A percentile compares a stretch with the other conserved stretches of the same genome.
Conservation (phyloP, 2,888 invertebrate genomes). For the Tetramorium bicarinatum region DNA sequence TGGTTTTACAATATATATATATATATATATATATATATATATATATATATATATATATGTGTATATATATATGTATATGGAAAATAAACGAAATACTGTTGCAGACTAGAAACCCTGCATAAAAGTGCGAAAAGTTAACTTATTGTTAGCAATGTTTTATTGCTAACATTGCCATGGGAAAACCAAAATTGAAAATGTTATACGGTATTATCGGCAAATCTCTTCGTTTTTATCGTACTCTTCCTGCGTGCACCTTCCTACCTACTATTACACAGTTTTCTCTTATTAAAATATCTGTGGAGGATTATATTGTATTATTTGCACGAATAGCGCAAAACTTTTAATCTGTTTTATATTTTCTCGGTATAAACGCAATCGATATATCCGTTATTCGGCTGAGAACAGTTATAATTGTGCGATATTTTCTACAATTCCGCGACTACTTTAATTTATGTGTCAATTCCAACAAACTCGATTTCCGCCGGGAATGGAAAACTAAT, state of each 20-base stretch:
- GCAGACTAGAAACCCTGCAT: no score
- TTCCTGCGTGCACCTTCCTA: background rate
- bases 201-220: constrained; percentile 29
- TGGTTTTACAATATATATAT: background rate
- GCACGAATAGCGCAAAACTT: constrained; percentile 20
- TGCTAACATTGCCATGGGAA: background rate
- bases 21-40: background rate
- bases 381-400: background rate
- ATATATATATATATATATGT: constrained; percentile 1
- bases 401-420: background rate
- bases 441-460: constrained; percentile 29
- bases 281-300: constrained; percentile 30
- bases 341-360: constrained; percentile 15
- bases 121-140: background rate
- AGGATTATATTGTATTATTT: background rate
- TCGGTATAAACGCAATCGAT: constrained; percentile 9
- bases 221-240: constrained; percentile 6
- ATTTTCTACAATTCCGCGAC: background rate
- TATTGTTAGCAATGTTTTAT: constrained; percentile 29
- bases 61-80: constrained; percentile 1
- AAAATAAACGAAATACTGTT: constrained; percentile 3
- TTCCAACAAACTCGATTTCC: constrained; percentile 19
- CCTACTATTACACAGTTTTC: background rate
- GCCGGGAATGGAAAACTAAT: background rate
- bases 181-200: constrained; percentile 12